Conservation (phyloP, 2,888 invertebrate genomes). For the Ormia ochracea region DNA sequence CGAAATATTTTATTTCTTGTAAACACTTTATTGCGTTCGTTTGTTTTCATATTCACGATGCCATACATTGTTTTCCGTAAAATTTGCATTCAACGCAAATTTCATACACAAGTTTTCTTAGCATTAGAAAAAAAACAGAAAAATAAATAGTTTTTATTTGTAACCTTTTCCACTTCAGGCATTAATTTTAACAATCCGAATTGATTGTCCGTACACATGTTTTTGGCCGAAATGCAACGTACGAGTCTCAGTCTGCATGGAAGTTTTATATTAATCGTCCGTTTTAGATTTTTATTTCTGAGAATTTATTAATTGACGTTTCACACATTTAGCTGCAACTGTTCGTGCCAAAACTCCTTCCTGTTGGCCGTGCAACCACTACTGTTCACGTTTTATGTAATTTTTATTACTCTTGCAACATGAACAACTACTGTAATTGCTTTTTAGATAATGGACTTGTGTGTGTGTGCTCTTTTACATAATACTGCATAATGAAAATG, state of each 20-base stretch:
- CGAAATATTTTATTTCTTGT: constrained; percentile 21
- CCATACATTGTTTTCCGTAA: constrained; percentile 19
- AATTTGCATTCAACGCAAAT: constrained; percentile 52
- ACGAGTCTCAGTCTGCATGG: background rate
- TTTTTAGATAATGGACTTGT: background rate
- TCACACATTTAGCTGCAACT: background rate
- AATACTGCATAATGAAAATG: background rate
- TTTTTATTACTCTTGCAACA: constrained; percentile 43
- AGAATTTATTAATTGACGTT: constrained; percentile 38
- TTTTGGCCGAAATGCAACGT: background rate
- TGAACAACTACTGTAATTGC: background rate
- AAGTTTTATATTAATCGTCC: constrained; percentile 8
- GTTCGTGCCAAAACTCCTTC: background rate
- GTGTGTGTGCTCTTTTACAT: background rate
- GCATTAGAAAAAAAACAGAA: background rate
- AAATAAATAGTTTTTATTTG: constrained; percentile 9
- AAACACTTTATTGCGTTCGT: constrained; percentile 5
- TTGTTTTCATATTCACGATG: constrained; percentile 15
- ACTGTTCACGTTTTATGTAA: background rate
- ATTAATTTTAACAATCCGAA: constrained; percentile 25
- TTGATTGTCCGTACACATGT: constrained; percentile 40
- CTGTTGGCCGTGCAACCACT: background rate
- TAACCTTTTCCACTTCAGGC: background rate
- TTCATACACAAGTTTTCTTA: constrained; percentile 26
- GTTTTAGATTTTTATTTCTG: constrained; percentile 17